Evolutionary conservation across 1,140 invertebrate genomes (phyloP), one percentile per base, ranked within the genome.

Genomic region (Hycleus phaleratus): DNA sequence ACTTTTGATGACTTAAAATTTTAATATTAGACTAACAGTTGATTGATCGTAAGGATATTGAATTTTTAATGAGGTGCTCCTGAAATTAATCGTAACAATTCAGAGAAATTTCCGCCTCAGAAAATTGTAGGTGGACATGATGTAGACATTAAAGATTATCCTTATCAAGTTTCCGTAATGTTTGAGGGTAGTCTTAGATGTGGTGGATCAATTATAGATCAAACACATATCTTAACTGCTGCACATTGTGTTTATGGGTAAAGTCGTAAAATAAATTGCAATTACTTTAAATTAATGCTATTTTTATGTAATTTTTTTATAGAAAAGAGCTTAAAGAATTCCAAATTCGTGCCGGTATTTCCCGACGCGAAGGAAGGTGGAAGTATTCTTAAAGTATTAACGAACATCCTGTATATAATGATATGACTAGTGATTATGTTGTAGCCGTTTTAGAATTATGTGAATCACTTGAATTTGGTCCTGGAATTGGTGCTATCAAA

Each of bases 151-250:
- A 67, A 75, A 12, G 66, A 76, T 42, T 79, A 77, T 56, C 80
- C 80, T 43, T 82, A 76, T 68, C 74, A 77, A 71, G 71, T 75
- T 45, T 79, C 79, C 12, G 59, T 84, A 7, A 4, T 54, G n/a
- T 62, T 9, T 7, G 18, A 18, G 6, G 12, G 25, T 4, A 26
- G 7, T 6, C 54, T 57, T 24, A 26, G 47, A 43, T 61, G 59
- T 38, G 59, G 59, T 10, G 59, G 44, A n/a, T 42, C 59, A 9
- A 44, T 61, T 24, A 48, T 61, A 4, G 9, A 24, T 18, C 1
- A 44, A n/a, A 48, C 8, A 10, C 51, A 42, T n/a, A 26, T 51
- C 12, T 3, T 62, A 11, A 59, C 56, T 38, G 60, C 60, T 3
- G 60, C 56, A 4, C 60, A 62, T 52, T 62, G 60, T 18, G 47